Percentiles rank a stretch among this genome's conserved stretches.
Conservation (phyloP, 1,140 invertebrate species). For the Euborellia annulipes region DNA sequence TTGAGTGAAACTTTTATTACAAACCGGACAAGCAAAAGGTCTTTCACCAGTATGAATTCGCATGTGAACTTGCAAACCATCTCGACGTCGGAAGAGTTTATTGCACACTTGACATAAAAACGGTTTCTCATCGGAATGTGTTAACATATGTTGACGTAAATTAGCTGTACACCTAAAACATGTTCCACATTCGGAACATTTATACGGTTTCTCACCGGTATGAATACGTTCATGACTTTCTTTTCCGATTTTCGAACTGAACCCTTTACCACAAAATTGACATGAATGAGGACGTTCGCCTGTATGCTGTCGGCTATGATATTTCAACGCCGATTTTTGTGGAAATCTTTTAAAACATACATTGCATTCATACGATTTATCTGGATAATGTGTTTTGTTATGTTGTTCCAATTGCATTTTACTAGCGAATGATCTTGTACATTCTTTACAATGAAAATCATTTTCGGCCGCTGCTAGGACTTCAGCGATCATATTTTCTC, state of each 20-base stretch:
- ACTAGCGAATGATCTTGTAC: constrained; percentile 23
- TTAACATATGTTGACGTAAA: constrained; percentile 26
- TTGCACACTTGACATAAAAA: constrained; percentile 31
- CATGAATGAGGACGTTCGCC: constrained; percentile 52
- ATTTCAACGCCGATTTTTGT: not conserved
- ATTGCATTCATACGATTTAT: constrained; percentile 8
- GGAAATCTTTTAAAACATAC: constrained; percentile 5
- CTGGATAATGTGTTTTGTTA: constrained; percentile 8
- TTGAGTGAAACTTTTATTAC: constrained; percentile 27
- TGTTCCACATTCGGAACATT: constrained; percentile 32
- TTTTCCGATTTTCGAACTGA: constrained; percentile 30
- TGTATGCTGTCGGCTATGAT: constrained; percentile 46
- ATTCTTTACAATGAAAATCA: constrained; percentile 25
- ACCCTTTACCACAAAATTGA: constrained; percentile 44
- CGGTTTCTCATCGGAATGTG: constrained; percentile 32
- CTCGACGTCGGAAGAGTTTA: constrained; percentile 28
- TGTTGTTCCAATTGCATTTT: constrained; percentile 7
- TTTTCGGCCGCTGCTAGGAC: not conserved
- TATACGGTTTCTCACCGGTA: constrained; percentile 41
- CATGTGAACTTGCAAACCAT: constrained; percentile 38
- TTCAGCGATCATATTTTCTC: too few relatives aligned
- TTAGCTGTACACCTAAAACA: constrained; percentile 22
- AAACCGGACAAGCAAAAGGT: constrained; percentile 27
- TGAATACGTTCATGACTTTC: constrained; percentile 36
- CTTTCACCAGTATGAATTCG: constrained; percentile 50